Base-by-base conservation (phyloP, 2,888 invertebrate genomes). In the Eubasilissa splendida region DNA sequence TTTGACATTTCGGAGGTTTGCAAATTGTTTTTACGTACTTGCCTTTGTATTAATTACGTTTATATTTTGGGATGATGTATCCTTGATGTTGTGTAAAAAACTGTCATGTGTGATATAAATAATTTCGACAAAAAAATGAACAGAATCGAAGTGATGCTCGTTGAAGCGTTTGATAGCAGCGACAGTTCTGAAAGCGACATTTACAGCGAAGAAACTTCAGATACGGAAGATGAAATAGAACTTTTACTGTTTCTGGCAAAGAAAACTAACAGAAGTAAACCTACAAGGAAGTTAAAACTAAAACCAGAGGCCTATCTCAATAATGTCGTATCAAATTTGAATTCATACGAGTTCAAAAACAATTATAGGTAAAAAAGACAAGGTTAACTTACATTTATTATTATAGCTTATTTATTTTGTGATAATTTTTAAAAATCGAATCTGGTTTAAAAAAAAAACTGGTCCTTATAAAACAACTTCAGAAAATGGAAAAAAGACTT, bases 161-260 rank as follows among this genome's bases (percentile, higher is more conserved):
- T 66, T 11, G 12, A 50, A 42, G 50, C 50, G n/a, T 66, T 66
- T n/a, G 66, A 66, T 9, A 42, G 66, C 66, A 66, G 66, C 42
- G 66, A 66, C 10, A 66, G 66, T 42, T 66, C 66, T n/a, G 66
- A 66, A 8, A 66, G 66, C 66, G 66, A 66, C 42, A 42, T 42
- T 42, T 12, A 11, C n/a, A 42, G 12, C n/a, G 66, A n/a, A 11
- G 66, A 66, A 12, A 50, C 66, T 42, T 66, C 66, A 33, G 66
- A 66, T 50, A 66, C 66, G 9, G 66, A 66, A 66, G 66, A 66
- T 42, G 66, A 66, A 42, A n/a, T 66, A 11, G 66, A 66, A 66
- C 33, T 66, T 33, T 33, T 66, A 12, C 42, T 66, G 42, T 42
- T 42, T 66, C 42, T 66, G n/a, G 66, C 50, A 7, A 42, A n/a